Base-by-base conservation (phyloP, 2,888 invertebrate genomes). In the Neocrepidodera transversa region DNA sequence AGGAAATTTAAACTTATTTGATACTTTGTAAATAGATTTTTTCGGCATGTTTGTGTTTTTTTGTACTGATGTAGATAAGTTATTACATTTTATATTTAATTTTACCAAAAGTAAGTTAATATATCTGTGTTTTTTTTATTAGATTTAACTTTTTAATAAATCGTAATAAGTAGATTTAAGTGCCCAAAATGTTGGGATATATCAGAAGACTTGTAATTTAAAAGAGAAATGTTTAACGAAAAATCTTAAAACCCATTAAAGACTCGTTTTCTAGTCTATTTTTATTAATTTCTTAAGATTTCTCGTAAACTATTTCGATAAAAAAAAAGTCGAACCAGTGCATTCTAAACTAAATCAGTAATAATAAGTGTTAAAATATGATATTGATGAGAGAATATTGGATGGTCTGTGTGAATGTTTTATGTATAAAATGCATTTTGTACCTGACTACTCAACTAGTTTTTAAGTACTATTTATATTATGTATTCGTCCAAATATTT, bases 391-490 rank as follows among this genome's bases (percentile, higher is more conserved):
- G 51, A 50, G 43, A 16, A 32, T 38, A 47, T 43, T 23, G 40
- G 18, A 58, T 20, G 53, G 51, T 18, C 14, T 51, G 59, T 51
- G 56, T 18, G 62, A 47, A 48, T 56, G 59, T 53, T 42, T 58
- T 52, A 47, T 62, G 50, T 50, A 53, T 63, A 64, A 36, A 48
- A 53, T 60, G 60, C 60, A 67, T 67, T 67, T 59, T 67, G 70
- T 70, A 70, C 70, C 68, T 69, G 70, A 68, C 63, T 63, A 67
- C 63, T 62, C 58, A 60, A 61, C 62, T 68, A 66, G 63, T 53
- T 55, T 57, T 50, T 65, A 66, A 65, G 63, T 68, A 64, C 58
- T 66, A 65, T 66, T 67, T 62, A 60, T 65, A 64, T 56, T 62
- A 63, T 63, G 61, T 64, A 64, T 62, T 64, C 64, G 63, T 69